Evolutionary conservation across 2,113 vertebrate genomes (phyloP).

Genomic region (Vidua chalybeata): DNA sequence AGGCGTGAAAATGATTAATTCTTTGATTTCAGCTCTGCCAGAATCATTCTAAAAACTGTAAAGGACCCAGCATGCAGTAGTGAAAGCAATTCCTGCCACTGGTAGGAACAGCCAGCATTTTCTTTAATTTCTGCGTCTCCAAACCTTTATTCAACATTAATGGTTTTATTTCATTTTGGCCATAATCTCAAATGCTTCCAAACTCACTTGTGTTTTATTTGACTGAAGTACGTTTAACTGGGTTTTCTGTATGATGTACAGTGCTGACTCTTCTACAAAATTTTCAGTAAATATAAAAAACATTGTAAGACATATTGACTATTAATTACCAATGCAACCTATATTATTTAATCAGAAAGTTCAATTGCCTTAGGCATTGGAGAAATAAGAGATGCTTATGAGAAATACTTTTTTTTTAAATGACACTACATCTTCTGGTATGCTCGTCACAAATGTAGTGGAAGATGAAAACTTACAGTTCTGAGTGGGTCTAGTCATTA

Average conservation of each 20-base stretch:
- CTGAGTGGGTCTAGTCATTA: neutral
- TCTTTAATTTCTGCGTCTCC: neutral
- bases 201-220: neutral
- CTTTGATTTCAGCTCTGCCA: conserved; percentile 39
- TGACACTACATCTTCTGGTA: neutral
- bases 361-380: neutral
- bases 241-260: neutral
- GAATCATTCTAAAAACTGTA: conserved; percentile 10
- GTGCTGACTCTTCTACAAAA: neutral
- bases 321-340: neutral
- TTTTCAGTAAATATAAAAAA: neutral
- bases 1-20: conserved; percentile 35
- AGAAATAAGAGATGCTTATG: neutral
- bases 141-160: neutral
- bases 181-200: neutral
- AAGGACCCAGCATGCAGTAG: neutral
- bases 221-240: neutral
- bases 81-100: neutral
- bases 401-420: neutral
- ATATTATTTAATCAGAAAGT: neutral
- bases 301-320: neutral
- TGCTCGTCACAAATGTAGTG: neutral
- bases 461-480: neutral
- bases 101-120: neutral
- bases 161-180: neutral